Conservation (phyloP, 1,140 invertebrate species). For the Brachionus rubens region DNA sequence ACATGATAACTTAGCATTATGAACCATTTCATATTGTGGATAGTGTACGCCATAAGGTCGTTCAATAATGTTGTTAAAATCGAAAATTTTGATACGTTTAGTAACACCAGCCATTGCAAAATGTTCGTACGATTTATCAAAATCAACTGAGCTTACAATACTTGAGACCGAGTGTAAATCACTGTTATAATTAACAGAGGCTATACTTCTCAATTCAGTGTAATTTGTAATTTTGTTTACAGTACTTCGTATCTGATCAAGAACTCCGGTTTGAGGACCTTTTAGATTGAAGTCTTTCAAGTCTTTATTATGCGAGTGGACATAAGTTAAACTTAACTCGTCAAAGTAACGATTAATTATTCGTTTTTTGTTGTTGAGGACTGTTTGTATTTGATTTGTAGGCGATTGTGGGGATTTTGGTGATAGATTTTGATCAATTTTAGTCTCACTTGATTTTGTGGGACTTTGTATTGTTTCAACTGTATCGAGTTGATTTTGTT, state of each 20-base stretch:
- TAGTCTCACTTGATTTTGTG: conserved; percentile 47
- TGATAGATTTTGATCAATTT: neutral
- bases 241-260: conserved; percentile 79
- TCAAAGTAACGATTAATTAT: conserved; percentile 79
- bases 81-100: conserved; percentile 77
- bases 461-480: conserved; percentile 38
- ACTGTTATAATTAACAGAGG: conserved; percentile 82
- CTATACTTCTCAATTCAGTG: conserved; percentile 72
- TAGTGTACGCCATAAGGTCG: conserved; percentile 85
- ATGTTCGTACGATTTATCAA: conserved; percentile 91
- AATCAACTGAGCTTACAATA: conserved; percentile 83
- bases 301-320: conserved; percentile 72
- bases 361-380: conserved; percentile 68
- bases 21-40: conserved; percentile 86
- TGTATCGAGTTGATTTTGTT: conserved; percentile 24
- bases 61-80: conserved; percentile 78
- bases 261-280: conserved; percentile 57
- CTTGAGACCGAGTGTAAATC: conserved; percentile 83
- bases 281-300: conserved; percentile 58
- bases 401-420: neutral
- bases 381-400: conserved; percentile 51
- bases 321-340: conserved; percentile 83
- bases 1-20: conserved; percentile 88
- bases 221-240: conserved; percentile 83
- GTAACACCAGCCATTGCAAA: conserved; percentile 95